Conservation (phyloP, 2,888 invertebrate species). For the Drosophila sordidapex region DNA sequence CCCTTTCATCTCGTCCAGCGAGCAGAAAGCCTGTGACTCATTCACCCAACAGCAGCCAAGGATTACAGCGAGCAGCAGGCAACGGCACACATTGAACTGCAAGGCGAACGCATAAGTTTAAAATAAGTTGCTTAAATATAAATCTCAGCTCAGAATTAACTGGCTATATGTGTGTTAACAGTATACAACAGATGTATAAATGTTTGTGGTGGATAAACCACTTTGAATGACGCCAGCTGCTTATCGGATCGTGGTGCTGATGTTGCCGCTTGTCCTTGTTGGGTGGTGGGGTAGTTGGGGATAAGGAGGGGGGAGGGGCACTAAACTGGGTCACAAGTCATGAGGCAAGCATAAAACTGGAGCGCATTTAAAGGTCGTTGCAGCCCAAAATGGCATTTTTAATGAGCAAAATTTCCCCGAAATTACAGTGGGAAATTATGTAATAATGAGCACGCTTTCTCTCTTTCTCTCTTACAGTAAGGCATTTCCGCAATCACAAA, state of each 20-base stretch:
- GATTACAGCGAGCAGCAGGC: slow-evolving; percentile 49
- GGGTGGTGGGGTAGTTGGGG: slow-evolving; percentile 21
- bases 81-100: slow-evolving; percentile 65
- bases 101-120: slow-evolving; percentile 21
- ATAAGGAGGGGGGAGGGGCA: slow-evolving; percentile 27
- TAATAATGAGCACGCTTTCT: slow-evolving; percentile 40
- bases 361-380: slow-evolving; percentile 76
- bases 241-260: slow-evolving; percentile 54
- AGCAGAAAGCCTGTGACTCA: slow-evolving; percentile 70
- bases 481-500: slow-evolving; percentile 60
- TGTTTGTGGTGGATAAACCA: slow-evolving; percentile 46
- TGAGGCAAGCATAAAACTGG: slow-evolving; percentile 59
- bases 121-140: slow-evolving; percentile 39
- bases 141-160: slow-evolving; percentile 48
- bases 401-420: slow-evolving; percentile 74
- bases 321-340: slow-evolving; percentile 67
- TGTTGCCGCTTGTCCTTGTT: slow-evolving; percentile 38
- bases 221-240: slow-evolving; percentile 59
- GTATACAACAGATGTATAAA: slow-evolving; percentile 25
- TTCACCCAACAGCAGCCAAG: slow-evolving; percentile 42
- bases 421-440: slow-evolving; percentile 66
- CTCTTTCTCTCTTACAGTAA: slow-evolving; percentile 28
- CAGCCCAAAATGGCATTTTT: slow-evolving; percentile 68
- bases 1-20: slow-evolving; percentile 82
- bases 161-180: slow-evolving; percentile 54